Evolutionary conservation across 1,140 invertebrate genomes (phyloP).

Genomic region (Macrosteles quadrilineatus): DNA sequence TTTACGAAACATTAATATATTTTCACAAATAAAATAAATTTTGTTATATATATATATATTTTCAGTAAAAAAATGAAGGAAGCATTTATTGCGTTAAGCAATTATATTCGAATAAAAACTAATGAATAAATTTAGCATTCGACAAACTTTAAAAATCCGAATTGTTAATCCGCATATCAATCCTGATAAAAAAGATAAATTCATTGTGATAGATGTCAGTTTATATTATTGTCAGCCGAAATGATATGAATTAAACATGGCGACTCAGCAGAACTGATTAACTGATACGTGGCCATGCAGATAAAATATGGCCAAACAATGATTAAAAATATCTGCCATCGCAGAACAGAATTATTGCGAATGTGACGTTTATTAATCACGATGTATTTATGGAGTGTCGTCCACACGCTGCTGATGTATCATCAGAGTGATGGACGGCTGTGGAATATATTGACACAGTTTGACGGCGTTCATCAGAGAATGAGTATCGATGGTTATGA

Average conservation of each 20-base stretch:
- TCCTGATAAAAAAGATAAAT: too few species aligned
- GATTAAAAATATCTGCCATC: constrained; percentile 14
- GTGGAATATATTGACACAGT: constrained; percentile 12
- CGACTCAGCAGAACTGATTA: constrained; percentile 1
- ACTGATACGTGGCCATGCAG: background rate
- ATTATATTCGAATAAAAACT: too few species aligned
- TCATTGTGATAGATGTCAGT: background rate
- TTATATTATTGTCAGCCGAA: background rate
- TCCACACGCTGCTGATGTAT: constrained; percentile 7
- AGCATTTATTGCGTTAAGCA: too few species aligned
- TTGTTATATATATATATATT: too few species aligned
- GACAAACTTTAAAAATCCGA: too few species aligned
- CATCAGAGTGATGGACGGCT: background rate
- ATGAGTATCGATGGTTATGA: too few species aligned
- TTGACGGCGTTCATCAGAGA: constrained; percentile 4
- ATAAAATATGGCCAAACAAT: constrained; percentile 14
- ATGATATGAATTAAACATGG: background rate
- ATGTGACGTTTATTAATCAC: constrained; percentile 16
- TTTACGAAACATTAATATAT: too few species aligned
- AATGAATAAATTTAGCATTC: too few species aligned
- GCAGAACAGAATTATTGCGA: background rate
- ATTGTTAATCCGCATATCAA: too few species aligned
- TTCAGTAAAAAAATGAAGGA: too few species aligned
- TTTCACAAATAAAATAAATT: too few species aligned
- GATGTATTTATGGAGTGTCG: constrained; percentile 1